Conservation (phyloP, 1,140 invertebrate genomes). For the Sitobion miscanthi region DNA sequence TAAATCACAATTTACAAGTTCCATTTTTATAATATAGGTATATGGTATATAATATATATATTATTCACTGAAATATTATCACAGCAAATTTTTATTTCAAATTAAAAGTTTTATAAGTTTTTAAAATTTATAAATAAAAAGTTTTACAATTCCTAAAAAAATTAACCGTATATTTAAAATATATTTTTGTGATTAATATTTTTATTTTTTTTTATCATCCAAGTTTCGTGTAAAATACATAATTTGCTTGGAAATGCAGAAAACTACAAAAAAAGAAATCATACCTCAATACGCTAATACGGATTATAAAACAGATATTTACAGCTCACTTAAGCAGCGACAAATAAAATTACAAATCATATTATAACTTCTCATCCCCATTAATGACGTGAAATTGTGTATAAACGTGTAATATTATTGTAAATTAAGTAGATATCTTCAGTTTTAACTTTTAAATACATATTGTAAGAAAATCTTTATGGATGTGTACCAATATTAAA, state of each 20-base stretch:
- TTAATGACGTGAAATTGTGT: not conserved
- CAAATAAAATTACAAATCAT: not conserved
- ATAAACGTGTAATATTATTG: not conserved
- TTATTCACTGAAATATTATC: no score
- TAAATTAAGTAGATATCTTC: not conserved
- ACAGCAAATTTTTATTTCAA: no score
- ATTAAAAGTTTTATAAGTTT: no score
- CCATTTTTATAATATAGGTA: not conserved
- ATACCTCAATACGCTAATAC: no score
- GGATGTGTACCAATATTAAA: not conserved
- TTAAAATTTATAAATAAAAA: no score
- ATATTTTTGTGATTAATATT: not conserved
- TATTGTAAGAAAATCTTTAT: not conserved
- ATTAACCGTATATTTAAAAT: no score
- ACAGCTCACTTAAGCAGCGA: not conserved
- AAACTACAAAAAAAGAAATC: no score
- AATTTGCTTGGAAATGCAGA: not conserved
- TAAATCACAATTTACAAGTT: not conserved
- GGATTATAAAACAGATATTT: not conserved
- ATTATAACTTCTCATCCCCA: not conserved
- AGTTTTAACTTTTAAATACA: not conserved
- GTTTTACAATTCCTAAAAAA: no score
- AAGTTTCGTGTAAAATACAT: not conserved
- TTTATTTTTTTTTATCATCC: not conserved
- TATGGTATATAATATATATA: no score